Evolutionary conservation across 2,113 vertebrate genomes (phyloP).

Genomic region (Cheirogaleus medius): DNA sequence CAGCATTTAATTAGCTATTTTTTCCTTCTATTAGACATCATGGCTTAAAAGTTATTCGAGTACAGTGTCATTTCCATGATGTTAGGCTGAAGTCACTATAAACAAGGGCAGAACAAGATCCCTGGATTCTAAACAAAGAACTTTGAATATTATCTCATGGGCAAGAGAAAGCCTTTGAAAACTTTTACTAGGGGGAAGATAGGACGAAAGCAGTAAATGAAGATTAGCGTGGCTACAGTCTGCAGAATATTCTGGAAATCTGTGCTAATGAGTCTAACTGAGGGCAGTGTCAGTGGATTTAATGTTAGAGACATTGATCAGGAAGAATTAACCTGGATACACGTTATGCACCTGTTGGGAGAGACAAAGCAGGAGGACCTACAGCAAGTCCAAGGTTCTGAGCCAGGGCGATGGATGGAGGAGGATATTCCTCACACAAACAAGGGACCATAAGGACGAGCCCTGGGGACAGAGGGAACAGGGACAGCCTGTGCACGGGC

Average conservation of each 20-base stretch:
- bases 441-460: fast-evolving
- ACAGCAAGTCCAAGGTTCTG: neutral
- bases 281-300: neutral
- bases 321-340: neutral
- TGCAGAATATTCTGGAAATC: neutral
- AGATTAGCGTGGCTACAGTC: neutral
- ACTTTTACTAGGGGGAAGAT: neutral
- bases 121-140: neutral
- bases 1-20: neutral
- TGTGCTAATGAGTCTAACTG: too few species aligned
- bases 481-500: neutral
- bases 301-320: neutral
- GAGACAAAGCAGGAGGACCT: neutral
- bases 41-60: neutral
- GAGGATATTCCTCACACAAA: fast-evolving
- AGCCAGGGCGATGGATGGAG: neutral
- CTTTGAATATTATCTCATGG: neutral
- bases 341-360: neutral
- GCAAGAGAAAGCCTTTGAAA: neutral
- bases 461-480: fast-evolving
- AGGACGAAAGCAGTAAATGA: too few species aligned
- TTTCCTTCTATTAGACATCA: neutral
- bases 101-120: neutral
- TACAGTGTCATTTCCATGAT: neutral
- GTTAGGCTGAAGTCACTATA: neutral